Evolutionary conservation across 2,113 vertebrate species (phyloP), one percentile per base, ranked within the genome.

Genomic region (Haemorhous mexicanus): DNA sequence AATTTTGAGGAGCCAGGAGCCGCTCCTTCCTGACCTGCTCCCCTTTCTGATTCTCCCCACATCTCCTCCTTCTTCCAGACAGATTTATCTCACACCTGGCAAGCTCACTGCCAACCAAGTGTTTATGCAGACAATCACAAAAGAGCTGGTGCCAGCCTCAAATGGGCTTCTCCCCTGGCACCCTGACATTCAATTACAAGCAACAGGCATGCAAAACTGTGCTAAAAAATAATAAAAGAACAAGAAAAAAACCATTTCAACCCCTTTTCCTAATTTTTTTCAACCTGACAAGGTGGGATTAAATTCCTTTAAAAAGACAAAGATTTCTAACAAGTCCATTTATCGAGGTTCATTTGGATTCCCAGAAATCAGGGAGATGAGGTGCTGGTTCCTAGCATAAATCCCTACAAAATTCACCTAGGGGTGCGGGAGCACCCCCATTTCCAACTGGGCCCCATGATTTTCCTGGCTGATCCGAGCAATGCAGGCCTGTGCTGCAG

Each of bases 101-200:
- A 90, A 96, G 95, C 95, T 96, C 94, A 28, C 97, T 96, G 97
- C 97, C 97, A 97, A 98, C 94, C 94, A 90, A 87, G 95, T 91
- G 94, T 90, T 97, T 97, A 97, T 61, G 93, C 95, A 98, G 97
- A 98, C 96, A 94, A 97, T 96, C 94, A 50, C 97, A 96, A 92
- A 56, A 89, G 96, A 76, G 73, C 87, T 95, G 96, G 97, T 98
- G 98, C 98, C 97, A 98, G 97, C 94, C 97, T 98, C 98, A 95
- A 97, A 98, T 96, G 98, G 98, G 98, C 97, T 98, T 98, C 96
- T 97, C 97, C 96, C 96, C 97, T 98, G 98, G 98, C 98, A 92
- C 92, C 64, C 72, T 76, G 97, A 98, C 98, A 98, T 75, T 96
- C 88, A 77, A 96, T 98, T 98, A 98, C 97, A 97, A 97, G 97